Evolutionary conservation across 1,140 invertebrate genomes (phyloP).

Genomic region (Stegodyphus dumicola): DNA sequence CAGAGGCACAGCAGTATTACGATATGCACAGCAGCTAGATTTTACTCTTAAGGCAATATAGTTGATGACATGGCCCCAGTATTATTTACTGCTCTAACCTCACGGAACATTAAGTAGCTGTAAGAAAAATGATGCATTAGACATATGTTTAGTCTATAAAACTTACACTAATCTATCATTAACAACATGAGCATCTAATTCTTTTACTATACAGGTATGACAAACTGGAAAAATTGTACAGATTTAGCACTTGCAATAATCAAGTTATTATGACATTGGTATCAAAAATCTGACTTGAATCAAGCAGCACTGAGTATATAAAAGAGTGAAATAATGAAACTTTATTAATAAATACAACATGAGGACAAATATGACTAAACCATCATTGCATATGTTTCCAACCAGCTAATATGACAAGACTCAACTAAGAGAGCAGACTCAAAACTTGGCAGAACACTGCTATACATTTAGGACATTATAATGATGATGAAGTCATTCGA

Average conservation of each 20-base stretch:
- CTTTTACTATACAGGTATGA: constrained; percentile 6
- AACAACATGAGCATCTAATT: not conserved
- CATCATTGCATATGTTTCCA: too few species aligned
- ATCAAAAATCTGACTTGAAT: constrained; percentile 39
- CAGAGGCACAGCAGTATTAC: constrained; percentile 58
- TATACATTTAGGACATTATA: constrained; percentile 28
- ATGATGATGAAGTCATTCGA: constrained; percentile 10
- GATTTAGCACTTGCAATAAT: constrained; percentile 32
- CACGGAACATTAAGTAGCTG: constrained; percentile 48
- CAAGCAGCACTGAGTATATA: constrained; percentile 22
- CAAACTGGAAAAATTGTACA: constrained; percentile 29
- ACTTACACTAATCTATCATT: constrained; percentile 25
- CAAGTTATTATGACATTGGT: constrained; percentile 22
- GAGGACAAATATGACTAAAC: constrained; percentile 18
- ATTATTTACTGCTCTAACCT: constrained; percentile 23
- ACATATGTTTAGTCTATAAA: constrained; percentile 13
- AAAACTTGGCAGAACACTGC: too few species aligned
- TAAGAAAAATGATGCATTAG: constrained; percentile 28
- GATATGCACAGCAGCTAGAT: constrained; percentile 53
- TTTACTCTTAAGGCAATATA: constrained; percentile 56
- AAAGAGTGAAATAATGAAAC: constrained; percentile 17
- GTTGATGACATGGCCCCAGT: constrained; percentile 56
- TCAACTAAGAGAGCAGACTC: too few species aligned
- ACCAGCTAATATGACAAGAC: too few species aligned
- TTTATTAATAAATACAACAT: constrained; percentile 14